Evolutionary conservation across 2,113 vertebrate genomes (phyloP).

Genomic region (Saguinus imperator): DNA sequence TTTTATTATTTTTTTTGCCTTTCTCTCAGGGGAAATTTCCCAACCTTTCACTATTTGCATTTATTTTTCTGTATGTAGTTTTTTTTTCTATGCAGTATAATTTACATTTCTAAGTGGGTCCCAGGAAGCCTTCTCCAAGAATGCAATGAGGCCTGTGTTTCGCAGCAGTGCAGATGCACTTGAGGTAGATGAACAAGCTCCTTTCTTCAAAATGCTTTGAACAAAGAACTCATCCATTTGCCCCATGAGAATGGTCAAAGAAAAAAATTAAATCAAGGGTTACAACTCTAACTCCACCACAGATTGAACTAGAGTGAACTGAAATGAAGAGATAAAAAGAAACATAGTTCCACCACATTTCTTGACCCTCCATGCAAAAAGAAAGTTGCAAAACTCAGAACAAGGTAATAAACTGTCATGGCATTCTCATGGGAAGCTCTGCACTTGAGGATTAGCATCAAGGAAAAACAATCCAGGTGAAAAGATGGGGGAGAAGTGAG

Average conservation of each 20-base stretch:
- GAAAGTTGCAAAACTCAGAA: not conserved
- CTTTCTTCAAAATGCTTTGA: not conserved
- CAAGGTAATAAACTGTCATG: not conserved
- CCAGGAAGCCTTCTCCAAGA: not conserved
- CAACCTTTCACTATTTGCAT: not conserved
- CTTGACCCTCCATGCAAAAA: not conserved
- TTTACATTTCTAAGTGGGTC: not conserved
- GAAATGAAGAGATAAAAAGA: conserved; percentile 6
- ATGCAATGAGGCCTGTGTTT: fast-evolving
- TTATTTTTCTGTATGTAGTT: not conserved
- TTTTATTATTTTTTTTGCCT: not conserved
- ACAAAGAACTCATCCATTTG: not conserved
- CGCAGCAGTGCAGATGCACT: too few relatives aligned
- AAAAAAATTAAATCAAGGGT: not conserved
- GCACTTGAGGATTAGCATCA: not conserved
- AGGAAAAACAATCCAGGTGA: not conserved
- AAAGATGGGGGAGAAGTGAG: not conserved
- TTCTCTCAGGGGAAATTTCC: not conserved
- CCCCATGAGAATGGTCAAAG: not conserved
- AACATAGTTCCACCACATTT: not conserved
- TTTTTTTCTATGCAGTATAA: not conserved
- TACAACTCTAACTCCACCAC: not conserved
- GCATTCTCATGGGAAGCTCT: not conserved
- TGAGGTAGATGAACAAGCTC: not conserved
- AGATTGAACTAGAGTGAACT: not conserved